Conservation (phyloP, 2,888 invertebrate species). For the Synanthedon tipuliformis region DNA sequence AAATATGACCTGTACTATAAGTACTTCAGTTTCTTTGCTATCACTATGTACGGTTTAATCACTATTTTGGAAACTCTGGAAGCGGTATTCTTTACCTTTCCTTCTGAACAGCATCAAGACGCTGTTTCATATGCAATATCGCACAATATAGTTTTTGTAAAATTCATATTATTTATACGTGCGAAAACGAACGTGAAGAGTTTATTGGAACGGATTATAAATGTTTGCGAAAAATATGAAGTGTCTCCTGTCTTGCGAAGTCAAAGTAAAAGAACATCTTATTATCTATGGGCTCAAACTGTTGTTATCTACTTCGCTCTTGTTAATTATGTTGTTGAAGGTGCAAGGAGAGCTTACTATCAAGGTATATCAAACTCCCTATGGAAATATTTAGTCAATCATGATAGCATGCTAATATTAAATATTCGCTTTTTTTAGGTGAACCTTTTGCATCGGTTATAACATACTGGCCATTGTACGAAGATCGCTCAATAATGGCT, state of each 20-base stretch:
- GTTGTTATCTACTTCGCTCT: slow-evolving; percentile 1
- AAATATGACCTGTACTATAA: too few relatives aligned
- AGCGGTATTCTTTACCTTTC: neutral
- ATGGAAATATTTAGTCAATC: neutral
- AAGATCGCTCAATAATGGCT: neutral
- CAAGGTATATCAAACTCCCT: too few relatives aligned
- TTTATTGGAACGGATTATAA: neutral
- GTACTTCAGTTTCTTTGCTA: too few relatives aligned
- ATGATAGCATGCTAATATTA: neutral
- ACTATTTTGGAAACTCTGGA: neutral
- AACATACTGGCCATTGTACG: slow-evolving; percentile 2
- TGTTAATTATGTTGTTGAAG: neutral
- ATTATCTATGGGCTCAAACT: too few relatives aligned
- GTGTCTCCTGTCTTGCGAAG: neutral
- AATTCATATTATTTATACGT: neutral
- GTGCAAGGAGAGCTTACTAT: neutral
- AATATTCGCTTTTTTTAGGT: neutral
- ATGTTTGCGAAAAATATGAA: neutral
- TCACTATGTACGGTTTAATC: neutral
- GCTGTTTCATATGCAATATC: neutral
- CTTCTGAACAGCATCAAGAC: neutral
- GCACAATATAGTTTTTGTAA: neutral
- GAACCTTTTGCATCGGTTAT: slow-evolving; percentile 1
- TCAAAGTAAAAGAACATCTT: too few relatives aligned
- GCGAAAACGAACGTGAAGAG: neutral